phyloP scores from a whole-genome alignment of 2,113 vertebrate species.

The Anarrhichthys ocellatus region DNA sequence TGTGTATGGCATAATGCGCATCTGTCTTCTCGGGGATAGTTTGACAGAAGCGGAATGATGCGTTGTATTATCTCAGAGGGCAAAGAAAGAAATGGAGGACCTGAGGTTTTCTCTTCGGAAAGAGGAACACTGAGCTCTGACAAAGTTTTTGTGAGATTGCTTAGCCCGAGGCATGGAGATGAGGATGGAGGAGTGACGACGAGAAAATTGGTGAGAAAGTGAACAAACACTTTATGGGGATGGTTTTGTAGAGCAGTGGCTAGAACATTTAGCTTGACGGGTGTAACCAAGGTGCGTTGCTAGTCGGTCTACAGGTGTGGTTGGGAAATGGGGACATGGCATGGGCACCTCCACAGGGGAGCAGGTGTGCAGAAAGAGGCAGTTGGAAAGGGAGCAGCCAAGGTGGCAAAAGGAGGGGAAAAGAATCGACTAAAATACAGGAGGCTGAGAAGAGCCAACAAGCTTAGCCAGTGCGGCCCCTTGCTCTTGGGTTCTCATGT shows the following conservation, averaged over 20 bases:
- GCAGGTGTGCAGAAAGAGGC: too few species aligned
- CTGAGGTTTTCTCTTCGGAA: neutral
- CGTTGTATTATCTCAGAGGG: neutral
- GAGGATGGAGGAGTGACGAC: neutral
- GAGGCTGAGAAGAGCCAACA: too few species aligned
- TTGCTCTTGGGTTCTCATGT: too few species aligned
- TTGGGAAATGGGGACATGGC: too few species aligned
- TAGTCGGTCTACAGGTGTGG: too few species aligned
- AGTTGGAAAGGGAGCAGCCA: too few species aligned
- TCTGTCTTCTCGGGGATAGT: neutral
- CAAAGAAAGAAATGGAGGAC: neutral
- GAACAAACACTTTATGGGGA: neutral
- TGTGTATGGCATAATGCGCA: neutral
- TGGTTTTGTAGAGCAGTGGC: neutral
- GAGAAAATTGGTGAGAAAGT: neutral
- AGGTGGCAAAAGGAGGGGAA: too few species aligned
- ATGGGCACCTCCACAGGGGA: too few species aligned
- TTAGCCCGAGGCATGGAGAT: neutral
- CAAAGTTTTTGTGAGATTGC: neutral
- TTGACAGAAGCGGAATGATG: neutral
- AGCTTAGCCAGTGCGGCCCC: neutral
- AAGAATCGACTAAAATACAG: too few species aligned
- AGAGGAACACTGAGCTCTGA: neutral
- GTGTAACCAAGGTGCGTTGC: too few species aligned
- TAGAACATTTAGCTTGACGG: too few species aligned